Conservation (phyloP, 2,113 vertebrate genomes). For the Myanophis thanlyinensis region DNA sequence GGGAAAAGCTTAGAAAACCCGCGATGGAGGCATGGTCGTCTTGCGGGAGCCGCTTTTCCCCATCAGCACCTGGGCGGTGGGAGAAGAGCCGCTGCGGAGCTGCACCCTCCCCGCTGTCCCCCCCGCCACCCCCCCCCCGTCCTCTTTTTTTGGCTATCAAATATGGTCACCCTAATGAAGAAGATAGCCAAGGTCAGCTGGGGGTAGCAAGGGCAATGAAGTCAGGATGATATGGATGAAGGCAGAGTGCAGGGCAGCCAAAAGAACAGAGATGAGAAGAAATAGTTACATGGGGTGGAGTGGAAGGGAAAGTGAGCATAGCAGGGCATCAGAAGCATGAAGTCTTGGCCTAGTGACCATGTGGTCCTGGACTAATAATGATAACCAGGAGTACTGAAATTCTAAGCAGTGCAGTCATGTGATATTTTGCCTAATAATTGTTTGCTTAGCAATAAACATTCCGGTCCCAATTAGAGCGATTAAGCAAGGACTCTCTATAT, state of each 20-base stretch:
- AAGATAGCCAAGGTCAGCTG: neutral
- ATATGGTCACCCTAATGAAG: too few species aligned
- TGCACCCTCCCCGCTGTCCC: too few species aligned
- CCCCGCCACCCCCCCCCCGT: too few species aligned
- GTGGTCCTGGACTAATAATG: neutral
- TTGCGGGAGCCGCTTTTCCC: too few species aligned
- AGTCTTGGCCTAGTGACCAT: neutral
- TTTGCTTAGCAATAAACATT: neutral
- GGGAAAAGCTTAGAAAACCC: too few species aligned
- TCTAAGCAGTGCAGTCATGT: neutral
- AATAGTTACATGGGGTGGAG: neutral
- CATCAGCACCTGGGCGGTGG: too few species aligned
- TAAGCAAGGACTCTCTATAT: neutral
- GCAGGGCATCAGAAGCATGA: neutral
- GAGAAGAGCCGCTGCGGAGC: too few species aligned
- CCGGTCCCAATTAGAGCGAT: neutral
- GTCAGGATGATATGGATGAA: neutral
- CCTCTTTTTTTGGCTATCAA: too few species aligned
- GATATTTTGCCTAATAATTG: neutral
- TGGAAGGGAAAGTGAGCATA: neutral
- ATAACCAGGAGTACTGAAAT: neutral
- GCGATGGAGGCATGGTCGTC: too few species aligned
- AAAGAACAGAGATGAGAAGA: neutral
- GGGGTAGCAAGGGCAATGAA: neutral
- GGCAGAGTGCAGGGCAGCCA: neutral